Evolutionary conservation across 2,797 vertebrate genomes (phyloP).

Genomic region (Macroramphosus scolopax): DNA sequence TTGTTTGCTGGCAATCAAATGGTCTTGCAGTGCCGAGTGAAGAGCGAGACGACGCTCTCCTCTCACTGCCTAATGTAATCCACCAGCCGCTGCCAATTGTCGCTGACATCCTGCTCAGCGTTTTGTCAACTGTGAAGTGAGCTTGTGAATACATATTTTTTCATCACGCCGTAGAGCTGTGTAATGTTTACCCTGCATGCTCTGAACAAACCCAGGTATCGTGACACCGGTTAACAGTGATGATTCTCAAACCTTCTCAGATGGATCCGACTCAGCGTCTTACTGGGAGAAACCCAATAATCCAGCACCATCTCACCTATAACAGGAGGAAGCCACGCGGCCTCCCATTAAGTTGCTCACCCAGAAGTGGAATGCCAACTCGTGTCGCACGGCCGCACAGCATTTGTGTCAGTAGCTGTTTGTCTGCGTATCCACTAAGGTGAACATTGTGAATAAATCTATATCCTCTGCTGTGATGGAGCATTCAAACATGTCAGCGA

Average conservation of each 20-base stretch:
- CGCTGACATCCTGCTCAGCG: constrained; percentile 61
- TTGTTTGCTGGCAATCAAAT: constrained; percentile 73
- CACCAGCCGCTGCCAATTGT: constrained; percentile 59
- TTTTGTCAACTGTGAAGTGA: constrained; percentile 69
- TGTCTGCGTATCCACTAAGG: constrained; percentile 46
- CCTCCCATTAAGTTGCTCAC: constrained; percentile 22
- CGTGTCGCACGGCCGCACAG: constrained; percentile 20
- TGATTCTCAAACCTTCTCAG: constrained; percentile 65
- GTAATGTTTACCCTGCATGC: constrained; percentile 20
- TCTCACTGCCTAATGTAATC: constrained; percentile 56
- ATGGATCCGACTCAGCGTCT: constrained; percentile 66
- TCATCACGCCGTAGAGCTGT: constrained; percentile 23
- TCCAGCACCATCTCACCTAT: constrained; percentile 75
- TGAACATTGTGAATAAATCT: constrained; percentile 30
- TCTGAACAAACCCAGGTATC: constrained; percentile 25
- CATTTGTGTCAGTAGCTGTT: constrained; percentile 51
- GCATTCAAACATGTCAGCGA: constrained; percentile 31
- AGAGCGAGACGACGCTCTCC: constrained; percentile 44
- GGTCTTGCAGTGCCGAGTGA: constrained; percentile 53
- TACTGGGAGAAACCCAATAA: constrained; percentile 58
- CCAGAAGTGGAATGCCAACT: constrained; percentile 45
- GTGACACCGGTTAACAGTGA: constrained; percentile 7
- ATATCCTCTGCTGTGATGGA: constrained; percentile 37
- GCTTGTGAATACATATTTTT: constrained; percentile 53
- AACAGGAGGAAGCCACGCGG: constrained; percentile 56